Conservation (phyloP, 2,113 vertebrate genomes). For the Plectropomus leopardus region DNA sequence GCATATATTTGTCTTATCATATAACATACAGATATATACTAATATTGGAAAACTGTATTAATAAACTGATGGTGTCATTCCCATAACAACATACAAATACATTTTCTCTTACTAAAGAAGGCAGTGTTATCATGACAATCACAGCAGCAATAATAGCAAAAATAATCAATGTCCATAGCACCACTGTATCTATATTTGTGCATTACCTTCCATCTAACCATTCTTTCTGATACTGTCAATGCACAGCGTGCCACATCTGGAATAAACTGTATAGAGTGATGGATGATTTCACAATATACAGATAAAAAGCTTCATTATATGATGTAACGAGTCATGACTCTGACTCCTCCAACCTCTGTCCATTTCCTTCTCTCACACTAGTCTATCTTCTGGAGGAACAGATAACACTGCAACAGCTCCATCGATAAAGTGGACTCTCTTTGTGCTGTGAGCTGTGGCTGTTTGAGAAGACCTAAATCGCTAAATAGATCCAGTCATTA, state of each 20-base stretch:
- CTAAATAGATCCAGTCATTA: slow-evolving; percentile 74
- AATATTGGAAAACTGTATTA: background rate
- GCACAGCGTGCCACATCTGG: slow-evolving; percentile 13
- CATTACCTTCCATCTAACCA: background rate
- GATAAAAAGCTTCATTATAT: slow-evolving; percentile 47
- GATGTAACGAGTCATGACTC: slow-evolving; percentile 17
- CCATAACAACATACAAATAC: too few species aligned
- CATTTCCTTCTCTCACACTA: slow-evolving; percentile 7
- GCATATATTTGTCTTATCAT: background rate
- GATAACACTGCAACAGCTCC: slow-evolving; percentile 48
- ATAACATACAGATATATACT: too few species aligned
- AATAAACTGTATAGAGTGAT: slow-evolving; percentile 18
- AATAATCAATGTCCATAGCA: background rate
- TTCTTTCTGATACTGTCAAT: background rate
- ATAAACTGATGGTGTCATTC: background rate
- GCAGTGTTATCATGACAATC: background rate
- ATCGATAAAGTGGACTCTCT: slow-evolving; percentile 59
- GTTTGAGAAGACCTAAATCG: slow-evolving; percentile 56
- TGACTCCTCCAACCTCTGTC: slow-evolving; percentile 22
- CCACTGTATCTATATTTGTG: background rate
- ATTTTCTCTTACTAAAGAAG: background rate
- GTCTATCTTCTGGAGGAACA: slow-evolving; percentile 37
- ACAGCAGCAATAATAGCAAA: background rate
- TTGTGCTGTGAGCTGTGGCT: slow-evolving; percentile 35
- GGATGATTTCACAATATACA: slow-evolving; percentile 3